These are phyloP conservation scores for Hypomecis atomaria DNA, from an alignment of 2,888 invertebrate genomes.

Conservation along the genomic window DNA sequence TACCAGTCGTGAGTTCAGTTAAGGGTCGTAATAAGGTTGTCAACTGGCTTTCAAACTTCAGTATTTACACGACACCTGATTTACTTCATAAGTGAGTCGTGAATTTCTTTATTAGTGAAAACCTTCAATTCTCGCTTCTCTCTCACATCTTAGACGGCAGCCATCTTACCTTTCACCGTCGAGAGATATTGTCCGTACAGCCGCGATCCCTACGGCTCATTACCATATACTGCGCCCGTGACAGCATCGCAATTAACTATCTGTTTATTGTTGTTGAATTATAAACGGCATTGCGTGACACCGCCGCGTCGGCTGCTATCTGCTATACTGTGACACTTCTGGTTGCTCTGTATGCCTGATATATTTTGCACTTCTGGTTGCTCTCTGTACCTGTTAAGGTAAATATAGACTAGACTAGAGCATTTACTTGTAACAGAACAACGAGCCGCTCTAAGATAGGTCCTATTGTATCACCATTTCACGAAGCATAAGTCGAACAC, in stretches of 20 bases:
- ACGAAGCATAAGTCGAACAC: too few relatives aligned
- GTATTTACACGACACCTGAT: too few relatives aligned
- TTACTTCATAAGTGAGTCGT: too few relatives aligned
- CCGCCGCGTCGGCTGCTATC: constrained; percentile 38
- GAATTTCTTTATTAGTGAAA: neutral
- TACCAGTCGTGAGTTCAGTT: too few relatives aligned
- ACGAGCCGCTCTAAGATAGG: too few relatives aligned
- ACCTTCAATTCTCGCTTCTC: neutral
- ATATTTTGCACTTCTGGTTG: too few relatives aligned
- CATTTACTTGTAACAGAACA: too few relatives aligned
- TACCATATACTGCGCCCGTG: constrained; percentile 84
- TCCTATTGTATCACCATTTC: too few relatives aligned
- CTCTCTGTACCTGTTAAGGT: too few relatives aligned
- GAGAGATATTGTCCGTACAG: constrained; percentile 82
- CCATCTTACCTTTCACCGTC: constrained; percentile 81
- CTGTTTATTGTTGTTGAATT: constrained; percentile 84
- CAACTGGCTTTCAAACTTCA: too few relatives aligned
- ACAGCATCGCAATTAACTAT: constrained; percentile 84
- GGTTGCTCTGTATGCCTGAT: constrained; percentile 18
- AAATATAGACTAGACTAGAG: too few relatives aligned
- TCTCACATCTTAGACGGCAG: constrained; percentile 50
- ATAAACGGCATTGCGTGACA: constrained; percentile 79
- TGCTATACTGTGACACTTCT: constrained; percentile 33
- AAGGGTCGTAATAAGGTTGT: too few relatives aligned
- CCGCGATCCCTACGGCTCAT: constrained; percentile 82